Evolutionary conservation across 2,113 vertebrate species (phyloP).

Genomic region (Harpagus bidentatus): DNA sequence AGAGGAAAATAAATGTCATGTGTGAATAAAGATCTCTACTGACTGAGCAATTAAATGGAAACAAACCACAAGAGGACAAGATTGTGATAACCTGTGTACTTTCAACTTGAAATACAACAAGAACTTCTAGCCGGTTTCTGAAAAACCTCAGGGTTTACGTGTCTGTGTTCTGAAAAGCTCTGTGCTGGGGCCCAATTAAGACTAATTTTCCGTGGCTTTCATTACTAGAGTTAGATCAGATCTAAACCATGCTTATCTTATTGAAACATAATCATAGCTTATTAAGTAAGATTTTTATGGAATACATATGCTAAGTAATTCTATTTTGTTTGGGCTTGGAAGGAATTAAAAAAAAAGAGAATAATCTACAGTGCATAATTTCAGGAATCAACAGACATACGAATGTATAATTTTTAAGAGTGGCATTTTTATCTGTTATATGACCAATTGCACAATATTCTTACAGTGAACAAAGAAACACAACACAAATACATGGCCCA

Average conservation of each 20-base stretch:
- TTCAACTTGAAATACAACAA: background rate
- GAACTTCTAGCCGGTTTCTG: background rate
- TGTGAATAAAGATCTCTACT: slow-evolving; percentile 15
- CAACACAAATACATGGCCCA: background rate
- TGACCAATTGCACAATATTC: background rate
- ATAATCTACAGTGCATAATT: background rate
- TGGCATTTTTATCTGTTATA: background rate
- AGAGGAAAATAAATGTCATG: slow-evolving; percentile 39
- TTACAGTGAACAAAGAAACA: background rate
- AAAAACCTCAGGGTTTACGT: background rate
- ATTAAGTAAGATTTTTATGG: background rate
- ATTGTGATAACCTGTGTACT: background rate
- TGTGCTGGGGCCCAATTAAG: background rate
- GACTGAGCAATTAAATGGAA: background rate
- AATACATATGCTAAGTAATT: background rate
- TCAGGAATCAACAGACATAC: background rate
- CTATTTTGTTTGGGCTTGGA: background rate
- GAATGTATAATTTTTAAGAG: background rate
- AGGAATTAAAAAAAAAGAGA: background rate
- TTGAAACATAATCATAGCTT: background rate
- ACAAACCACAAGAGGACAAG: background rate
- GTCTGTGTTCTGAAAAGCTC: background rate
- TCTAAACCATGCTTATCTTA: slow-evolving; percentile 6
- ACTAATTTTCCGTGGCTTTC: background rate
- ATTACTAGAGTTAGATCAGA: background rate